Base-by-base conservation (phyloP, 2,888 invertebrate species). In the Athripsodes cinereus region DNA sequence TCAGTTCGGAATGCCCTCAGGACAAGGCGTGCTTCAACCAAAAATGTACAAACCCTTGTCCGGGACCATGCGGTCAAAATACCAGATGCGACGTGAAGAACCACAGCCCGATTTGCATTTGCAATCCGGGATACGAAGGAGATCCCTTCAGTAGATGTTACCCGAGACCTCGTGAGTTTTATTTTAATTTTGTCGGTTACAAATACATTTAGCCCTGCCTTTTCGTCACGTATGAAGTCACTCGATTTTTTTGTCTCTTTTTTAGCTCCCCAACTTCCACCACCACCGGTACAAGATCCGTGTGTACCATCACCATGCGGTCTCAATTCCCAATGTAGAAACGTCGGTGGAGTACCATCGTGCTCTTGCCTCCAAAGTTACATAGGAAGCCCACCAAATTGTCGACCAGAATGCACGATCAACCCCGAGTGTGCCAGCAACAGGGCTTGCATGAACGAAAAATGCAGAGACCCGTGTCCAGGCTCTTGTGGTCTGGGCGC, bases 21-120 rank as follows among this genome's bases (percentile, higher is more conserved):
- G 80, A 85, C 65, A 82, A 79, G 68, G 87, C 89, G 22, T 88
- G 86, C 69, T 72, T 84, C 51, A 81, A 80, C 67, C 80, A 82
- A 62, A 88, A 86, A 75, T 90, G 90, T 71, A 72, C 88, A 0
- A 85, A 88, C 69, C 89, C 86, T 19, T 85, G 86, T 62, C 83
- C 83, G 1, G 82, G 80, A 34, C 83, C 85, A 61, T 90, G 91
- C 70, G 90, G 90, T 26, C 75, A 80, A 63, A 86, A 88, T 69
- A 79, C 90, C 2, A 78, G 82, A 60, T 91, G 91, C 66, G 80
- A 82, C 64, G 88, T 88, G 19, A 81, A 86, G 35, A 85, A 86
- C 68, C 87, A 88, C 67, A 83, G 83, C 66, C 86, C 87, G 3
- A 84, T 87, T 66, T 88, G 88, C 68, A 81, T 81, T 58, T 88